Conservation (phyloP, 2,797 vertebrate genomes). For the Lacerta viridis region DNA sequence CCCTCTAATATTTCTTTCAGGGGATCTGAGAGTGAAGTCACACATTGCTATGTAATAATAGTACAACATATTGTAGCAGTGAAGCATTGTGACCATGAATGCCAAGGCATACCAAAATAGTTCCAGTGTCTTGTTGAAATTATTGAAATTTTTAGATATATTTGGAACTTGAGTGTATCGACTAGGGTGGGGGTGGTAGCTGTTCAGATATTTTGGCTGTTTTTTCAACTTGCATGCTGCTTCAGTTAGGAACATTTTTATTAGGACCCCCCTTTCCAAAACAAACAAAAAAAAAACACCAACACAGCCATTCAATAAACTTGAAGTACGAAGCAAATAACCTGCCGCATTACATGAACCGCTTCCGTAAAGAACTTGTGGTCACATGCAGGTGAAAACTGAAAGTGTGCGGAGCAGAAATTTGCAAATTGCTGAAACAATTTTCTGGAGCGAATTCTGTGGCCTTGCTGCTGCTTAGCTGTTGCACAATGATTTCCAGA, state of each 20-base stretch:
- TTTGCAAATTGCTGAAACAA: background rate
- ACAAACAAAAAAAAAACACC: slow-evolving; percentile 31
- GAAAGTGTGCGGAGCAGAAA: background rate
- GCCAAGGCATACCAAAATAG: slow-evolving; percentile 13
- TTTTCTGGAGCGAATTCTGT: too few relatives aligned
- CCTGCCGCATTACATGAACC: background rate
- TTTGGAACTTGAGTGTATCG: background rate
- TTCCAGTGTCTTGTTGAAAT: slow-evolving; percentile 16
- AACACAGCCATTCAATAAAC: slow-evolving; percentile 10
- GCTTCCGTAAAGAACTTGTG: too few relatives aligned
- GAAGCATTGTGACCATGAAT: slow-evolving; percentile 12
- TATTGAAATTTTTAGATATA: background rate
- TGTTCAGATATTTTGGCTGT: background rate
- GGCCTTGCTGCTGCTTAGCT: background rate
- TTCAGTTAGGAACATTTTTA: background rate
- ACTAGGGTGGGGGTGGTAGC: background rate
- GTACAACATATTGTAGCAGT: slow-evolving; percentile 25
- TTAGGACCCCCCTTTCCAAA: background rate
- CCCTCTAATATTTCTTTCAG: slow-evolving; percentile 45
- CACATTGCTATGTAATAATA: slow-evolving; percentile 15
- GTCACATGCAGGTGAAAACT: background rate
- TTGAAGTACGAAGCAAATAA: background rate
- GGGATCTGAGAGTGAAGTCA: slow-evolving; percentile 40
- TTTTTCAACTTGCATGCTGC: background rate
- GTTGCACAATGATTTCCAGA: background rate